Evolutionary conservation across 92 coral and sea anemone species (phyloP).

Genomic region (Palythoa grandis): DNA sequence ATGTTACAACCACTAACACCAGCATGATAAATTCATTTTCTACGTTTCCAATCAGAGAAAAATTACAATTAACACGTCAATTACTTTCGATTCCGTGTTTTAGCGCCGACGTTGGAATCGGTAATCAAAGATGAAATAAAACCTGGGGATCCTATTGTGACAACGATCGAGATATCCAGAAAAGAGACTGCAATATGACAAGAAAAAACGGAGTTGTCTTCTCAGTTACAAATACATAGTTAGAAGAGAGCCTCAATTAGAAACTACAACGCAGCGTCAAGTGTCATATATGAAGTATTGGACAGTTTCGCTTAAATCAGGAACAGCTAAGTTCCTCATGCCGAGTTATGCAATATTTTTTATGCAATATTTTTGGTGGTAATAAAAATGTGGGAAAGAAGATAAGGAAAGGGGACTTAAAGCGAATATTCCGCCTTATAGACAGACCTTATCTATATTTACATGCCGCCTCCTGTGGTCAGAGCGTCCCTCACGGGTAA

Average conservation of each 20-base stretch:
- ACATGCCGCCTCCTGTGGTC: no score
- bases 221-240: background rate
- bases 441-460: no score
- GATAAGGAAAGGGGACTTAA: background rate
- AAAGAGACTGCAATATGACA: constrained; percentile 29
- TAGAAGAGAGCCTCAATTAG: background rate
- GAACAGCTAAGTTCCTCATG: background rate
- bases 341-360: background rate
- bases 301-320: background rate
- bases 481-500: no score
- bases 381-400: background rate
- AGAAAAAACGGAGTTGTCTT: background rate
- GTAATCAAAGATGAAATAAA: background rate
- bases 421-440: no score
- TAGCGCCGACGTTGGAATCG: constrained; percentile 20
- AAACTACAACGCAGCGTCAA: background rate
- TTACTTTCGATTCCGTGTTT: background rate
- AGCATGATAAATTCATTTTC: background rate
- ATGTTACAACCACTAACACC: no score
- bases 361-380: background rate
- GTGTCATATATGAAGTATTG: background rate
- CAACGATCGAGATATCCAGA: background rate
- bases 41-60: background rate
- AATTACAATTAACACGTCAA: background rate
- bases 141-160: constrained; percentile 8